Base-by-base conservation (phyloP, 2,113 vertebrate genomes). In the Elephas maximus region DNA sequence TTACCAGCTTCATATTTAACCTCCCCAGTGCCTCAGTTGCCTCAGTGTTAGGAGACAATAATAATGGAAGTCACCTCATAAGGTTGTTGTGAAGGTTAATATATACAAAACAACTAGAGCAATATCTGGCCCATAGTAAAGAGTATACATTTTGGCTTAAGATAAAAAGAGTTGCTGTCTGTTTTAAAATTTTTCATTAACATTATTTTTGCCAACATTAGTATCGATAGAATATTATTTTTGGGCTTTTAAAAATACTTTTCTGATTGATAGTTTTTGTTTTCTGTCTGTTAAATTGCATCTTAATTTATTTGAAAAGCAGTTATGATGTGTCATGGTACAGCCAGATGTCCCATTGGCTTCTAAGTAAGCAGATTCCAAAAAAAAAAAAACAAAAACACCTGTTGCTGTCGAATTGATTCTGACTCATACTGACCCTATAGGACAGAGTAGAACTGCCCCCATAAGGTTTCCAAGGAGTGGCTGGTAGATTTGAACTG, bases 201-300 rank as follows among this genome's bases (percentile, higher is more conserved):
- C 8, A 74, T 88, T 79, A 60, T 71, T 95, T 95, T 93, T 92
- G 30, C 91, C 45, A 90, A 51, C 78, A 33, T 78, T 85, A 85
- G 7, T 67, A 71, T 30, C 26, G 28, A 57, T 41, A 9, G 37
- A 80, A 33, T 87, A 11, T 63, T 74, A 65, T 24, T 78, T 88
- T 89, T 91, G 89, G 44, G 15, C 77, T 91, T 88, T 92, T 80
- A 62, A 79, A 85, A 94, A 69, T 45, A 65, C 23, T 44, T 74
- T 51, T 85, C 67, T 86, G 74, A 84, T 45, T 48, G 26, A 77
- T 44, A 45, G 33, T 88, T 92, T 95, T 89, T 71, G 37, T 74
- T 74, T 74, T 41, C 37, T 74, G 73, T 81, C 87, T 71, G 5
- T 94, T 80, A 93, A 78, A 65, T 44, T 24, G 48, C 23, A 26